These are phyloP conservation scores for Lanistes nyassanus DNA, from an alignment of 1,140 invertebrate genomes.

Conservation along the genomic window DNA sequence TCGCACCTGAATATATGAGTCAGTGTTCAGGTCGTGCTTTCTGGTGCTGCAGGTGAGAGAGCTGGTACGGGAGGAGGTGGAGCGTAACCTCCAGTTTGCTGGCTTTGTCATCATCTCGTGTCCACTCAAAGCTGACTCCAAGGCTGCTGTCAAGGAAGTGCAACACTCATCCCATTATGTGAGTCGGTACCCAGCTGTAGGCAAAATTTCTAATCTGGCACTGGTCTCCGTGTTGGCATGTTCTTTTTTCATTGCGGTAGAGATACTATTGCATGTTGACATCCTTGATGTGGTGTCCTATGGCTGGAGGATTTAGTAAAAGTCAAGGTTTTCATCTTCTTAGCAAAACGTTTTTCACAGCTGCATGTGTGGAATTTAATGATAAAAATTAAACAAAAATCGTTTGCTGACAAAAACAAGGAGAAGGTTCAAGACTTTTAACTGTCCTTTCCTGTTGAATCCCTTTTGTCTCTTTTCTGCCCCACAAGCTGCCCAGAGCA, in stretches of 20 bases:
- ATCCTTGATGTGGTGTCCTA: too few relatives aligned
- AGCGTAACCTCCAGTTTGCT: slow-evolving; percentile 88
- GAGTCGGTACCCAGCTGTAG: slow-evolving; percentile 47
- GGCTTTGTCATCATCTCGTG: slow-evolving; percentile 99
- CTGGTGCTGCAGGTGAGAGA: slow-evolving; percentile 75
- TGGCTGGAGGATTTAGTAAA: too few relatives aligned
- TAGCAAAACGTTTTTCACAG: too few relatives aligned
- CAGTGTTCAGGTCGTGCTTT: too few relatives aligned
- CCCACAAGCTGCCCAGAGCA: background rate
- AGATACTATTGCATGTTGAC: background rate
- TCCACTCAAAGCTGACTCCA: slow-evolving; percentile 95
- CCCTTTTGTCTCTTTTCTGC: background rate
- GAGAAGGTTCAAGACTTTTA: too few relatives aligned
- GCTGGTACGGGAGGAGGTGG: slow-evolving; percentile 85
- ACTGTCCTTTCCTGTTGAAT: background rate
- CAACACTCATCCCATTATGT: slow-evolving; percentile 88
- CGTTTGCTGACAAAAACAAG: too few relatives aligned
- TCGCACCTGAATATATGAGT: too few relatives aligned
- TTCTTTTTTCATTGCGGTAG: slow-evolving; percentile 9
- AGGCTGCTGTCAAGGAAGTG: slow-evolving; percentile 91
- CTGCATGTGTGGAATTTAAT: too few relatives aligned
- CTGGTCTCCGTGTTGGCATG: background rate
- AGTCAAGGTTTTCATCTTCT: too few relatives aligned
- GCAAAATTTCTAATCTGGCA: too few relatives aligned
- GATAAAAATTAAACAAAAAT: too few relatives aligned